Base-by-base conservation (phyloP, 35 echinoderm and acorn worm genomes). In the Strongylocentrotus purpuratus region DNA sequence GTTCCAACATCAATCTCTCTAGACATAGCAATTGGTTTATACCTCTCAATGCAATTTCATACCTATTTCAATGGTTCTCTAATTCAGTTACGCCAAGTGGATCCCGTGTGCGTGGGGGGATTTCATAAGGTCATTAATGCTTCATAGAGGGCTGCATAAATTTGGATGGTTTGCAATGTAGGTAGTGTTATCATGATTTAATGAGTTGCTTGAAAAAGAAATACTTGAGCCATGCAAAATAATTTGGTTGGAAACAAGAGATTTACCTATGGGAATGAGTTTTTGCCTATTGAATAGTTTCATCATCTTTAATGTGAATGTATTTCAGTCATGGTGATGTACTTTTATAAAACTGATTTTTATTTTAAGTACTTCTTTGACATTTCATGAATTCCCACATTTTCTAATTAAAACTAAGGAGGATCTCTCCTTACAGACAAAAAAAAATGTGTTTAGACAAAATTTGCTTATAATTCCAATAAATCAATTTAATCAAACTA, bases 21-120 rank as follows among this genome's bases (percentile, higher is more conserved):
- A 78, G 22, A 78, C 65, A 28, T 78, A n/a, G 65, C 65, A 78
- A 78, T 78, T 78, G 65, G 65, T 78, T 78, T 78, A 78, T 78
- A n/a, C 22, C 65, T 78, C 65, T 78, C 65, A 78, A 78, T 78
- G 65, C 65, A 78, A 78, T 78, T 78, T n/a, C 65, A 78, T 78
- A 78, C 65, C 65, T 78, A 78, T 78, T 28, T 78, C 65, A 28
- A 78, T 78, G 28, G 20, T 78, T 78, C 65, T 78, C 22, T 78
- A 78, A 78, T 78, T 78, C 65, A 78, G 65, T 78, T 78, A 78
- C 7, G 22, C 65, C 65, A 78, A 78, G 65, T 78, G 65, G 22
- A 78, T 78, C 65, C 28, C 52, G 17, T 78, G 65, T 78, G 65
- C 65, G 65, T 78, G 65, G 65, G 65, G 65, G 65, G 20, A 22